Evolutionary conservation across 1,140 invertebrate genomes (phyloP).

Genomic region (Harlomillsia oculata): DNA sequence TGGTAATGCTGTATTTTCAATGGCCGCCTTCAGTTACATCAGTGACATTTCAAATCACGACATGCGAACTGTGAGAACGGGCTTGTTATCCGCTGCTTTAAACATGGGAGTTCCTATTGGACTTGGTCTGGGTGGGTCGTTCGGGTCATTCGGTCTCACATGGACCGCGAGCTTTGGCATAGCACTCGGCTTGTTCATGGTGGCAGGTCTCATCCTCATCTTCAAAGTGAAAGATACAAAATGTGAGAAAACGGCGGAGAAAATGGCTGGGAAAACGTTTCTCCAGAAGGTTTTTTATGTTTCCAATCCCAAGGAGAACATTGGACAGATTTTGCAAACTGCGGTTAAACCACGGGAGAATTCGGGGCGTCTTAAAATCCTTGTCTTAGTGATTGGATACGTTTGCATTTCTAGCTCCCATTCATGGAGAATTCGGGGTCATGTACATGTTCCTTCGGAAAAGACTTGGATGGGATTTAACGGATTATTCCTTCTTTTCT

Average conservation of each 20-base stretch:
- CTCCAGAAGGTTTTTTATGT: not conserved
- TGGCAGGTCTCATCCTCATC: not conserved
- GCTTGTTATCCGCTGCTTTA: not conserved
- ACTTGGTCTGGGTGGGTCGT: slow-evolving; percentile 10
- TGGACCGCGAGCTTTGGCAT: not conserved
- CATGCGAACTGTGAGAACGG: not conserved
- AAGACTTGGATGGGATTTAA: slow-evolving; percentile 1
- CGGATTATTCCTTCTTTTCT: slow-evolving; percentile 10
- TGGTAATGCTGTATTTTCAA: not conserved
- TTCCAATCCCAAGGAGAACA: not conserved
- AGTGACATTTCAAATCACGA: not conserved
- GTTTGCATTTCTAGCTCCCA: not conserved
- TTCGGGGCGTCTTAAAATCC: not conserved
- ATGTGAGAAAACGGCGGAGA: not conserved
- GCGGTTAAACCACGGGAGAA: not conserved
- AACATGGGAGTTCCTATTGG: slow-evolving; percentile 4
- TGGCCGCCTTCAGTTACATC: slow-evolving; percentile 5
- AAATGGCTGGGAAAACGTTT: not conserved
- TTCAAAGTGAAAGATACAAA: not conserved
- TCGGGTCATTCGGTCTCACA: not conserved
- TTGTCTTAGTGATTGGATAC: not conserved
- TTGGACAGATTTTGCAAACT: not conserved
- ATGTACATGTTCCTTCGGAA: slow-evolving; percentile 18
- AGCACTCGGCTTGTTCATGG: not conserved
- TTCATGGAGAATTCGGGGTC: slow-evolving; percentile 9